These are phyloP conservation scores for Prietella phreatophila DNA, from an alignment of 2,113 vertebrate species.

Conservation along the genomic window DNA sequence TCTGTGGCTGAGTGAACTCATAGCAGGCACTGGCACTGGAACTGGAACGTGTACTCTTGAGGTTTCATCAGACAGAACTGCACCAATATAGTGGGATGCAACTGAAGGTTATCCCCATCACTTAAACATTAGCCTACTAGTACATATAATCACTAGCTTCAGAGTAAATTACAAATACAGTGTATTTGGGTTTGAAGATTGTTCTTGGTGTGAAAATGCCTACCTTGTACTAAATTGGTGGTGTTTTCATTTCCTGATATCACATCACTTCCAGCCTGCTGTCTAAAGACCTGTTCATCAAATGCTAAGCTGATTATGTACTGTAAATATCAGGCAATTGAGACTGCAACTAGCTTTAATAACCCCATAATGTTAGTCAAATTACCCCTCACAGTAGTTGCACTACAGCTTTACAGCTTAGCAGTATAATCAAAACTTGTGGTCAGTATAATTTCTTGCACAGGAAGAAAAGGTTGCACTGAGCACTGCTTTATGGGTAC, in stretches of 20 bases:
- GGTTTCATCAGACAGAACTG: slow-evolving; percentile 60
- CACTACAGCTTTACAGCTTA: neutral
- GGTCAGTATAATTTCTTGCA: neutral
- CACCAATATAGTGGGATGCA: slow-evolving; percentile 5
- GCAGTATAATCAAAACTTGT: neutral
- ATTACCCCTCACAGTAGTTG: neutral
- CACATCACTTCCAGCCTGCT: neutral
- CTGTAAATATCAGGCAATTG: neutral
- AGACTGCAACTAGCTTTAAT: neutral
- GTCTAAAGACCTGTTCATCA: neutral
- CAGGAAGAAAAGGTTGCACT: neutral
- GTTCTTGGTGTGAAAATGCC: neutral
- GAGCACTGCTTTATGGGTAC: neutral
- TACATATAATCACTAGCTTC: neutral
- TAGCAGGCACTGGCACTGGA: slow-evolving; percentile 53
- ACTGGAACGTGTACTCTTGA: slow-evolving; percentile 53
- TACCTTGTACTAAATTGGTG: neutral
- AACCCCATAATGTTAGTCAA: neutral
- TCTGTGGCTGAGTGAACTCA: slow-evolving; percentile 49
- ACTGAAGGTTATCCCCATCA: slow-evolving; percentile 56
- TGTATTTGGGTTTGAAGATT: neutral
- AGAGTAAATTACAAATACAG: too few relatives aligned
- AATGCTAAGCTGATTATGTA: neutral
- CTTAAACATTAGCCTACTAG: neutral
- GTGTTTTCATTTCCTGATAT: neutral